Conservation (phyloP, 2,113 vertebrate species). For the Theropithecus gelada region DNA sequence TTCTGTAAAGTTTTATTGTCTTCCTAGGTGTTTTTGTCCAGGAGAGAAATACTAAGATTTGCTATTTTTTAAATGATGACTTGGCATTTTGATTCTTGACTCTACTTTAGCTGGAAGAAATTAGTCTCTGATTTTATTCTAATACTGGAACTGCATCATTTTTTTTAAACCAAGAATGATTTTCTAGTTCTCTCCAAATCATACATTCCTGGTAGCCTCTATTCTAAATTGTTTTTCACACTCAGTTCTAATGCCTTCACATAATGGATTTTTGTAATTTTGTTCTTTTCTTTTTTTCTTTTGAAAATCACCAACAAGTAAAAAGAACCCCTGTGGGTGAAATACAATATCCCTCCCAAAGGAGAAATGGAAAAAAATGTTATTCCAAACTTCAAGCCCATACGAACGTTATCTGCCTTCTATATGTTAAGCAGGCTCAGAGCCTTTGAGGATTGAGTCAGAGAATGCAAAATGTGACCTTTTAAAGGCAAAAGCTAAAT, state of each 20-base stretch:
- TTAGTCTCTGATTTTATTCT: background rate
- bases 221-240: background rate
- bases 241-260: background rate
- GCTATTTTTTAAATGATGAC: background rate
- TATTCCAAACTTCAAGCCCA: background rate
- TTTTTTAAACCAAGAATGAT: background rate
- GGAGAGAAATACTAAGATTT: slow-evolving; percentile 25
- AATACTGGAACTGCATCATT: background rate
- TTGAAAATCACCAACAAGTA: slow-evolving; percentile 35
- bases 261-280: background rate
- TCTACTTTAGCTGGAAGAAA: background rate
- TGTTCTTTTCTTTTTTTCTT: background rate
- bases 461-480: slow-evolving; percentile 13
- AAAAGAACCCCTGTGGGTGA: background rate
- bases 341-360: background rate
- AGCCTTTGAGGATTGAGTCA: slow-evolving; percentile 37
- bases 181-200: background rate
- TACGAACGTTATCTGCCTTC: background rate
- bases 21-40: slow-evolving; percentile 11
- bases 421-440: background rate
- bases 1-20: slow-evolving; percentile 43
- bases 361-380: background rate
- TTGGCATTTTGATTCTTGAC: background rate
- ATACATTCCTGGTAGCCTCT: background rate
- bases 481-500: slow-evolving; percentile 39